Percentiles rank a stretch among this genome's conserved stretches.
These are phyloP conservation scores for Ariolimax columbianus DNA, from an alignment of 2,888 invertebrate genomes.

Conservation along the genomic window DNA sequence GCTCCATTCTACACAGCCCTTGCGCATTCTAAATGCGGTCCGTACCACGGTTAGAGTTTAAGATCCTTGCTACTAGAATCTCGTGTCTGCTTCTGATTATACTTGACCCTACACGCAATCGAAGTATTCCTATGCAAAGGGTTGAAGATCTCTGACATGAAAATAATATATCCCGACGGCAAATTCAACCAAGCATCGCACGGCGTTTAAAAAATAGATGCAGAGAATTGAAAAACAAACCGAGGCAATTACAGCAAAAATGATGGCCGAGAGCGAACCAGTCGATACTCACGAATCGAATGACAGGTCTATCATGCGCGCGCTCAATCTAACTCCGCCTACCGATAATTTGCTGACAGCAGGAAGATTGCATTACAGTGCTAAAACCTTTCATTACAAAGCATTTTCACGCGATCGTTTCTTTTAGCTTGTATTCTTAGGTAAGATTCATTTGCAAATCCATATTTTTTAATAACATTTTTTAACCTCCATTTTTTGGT, in stretches of 20 bases:
- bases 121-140: not conserved
- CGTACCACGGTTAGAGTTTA: no score
- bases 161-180: not conserved
- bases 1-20: no score
- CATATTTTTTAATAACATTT: not conserved
- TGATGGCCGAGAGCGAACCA: constrained; percentile 10
- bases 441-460: not conserved
- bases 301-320: constrained; percentile 32
- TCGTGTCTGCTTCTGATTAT: not conserved
- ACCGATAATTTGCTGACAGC: constrained; percentile 19
- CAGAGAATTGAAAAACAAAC: constrained; percentile 18
- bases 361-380: constrained; percentile 13
- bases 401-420: not conserved
- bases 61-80: no score
- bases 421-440: not conserved
- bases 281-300: constrained; percentile 16
- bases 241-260: constrained; percentile 22
- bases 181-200: not conserved
- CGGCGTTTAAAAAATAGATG: not conserved
- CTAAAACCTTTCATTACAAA: constrained; percentile 22
- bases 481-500: not conserved
- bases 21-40: no score
- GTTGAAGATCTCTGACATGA: not conserved
- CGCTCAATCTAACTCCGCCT: constrained; percentile 23
- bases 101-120: not conserved